Evolutionary conservation across 1,140 invertebrate genomes (phyloP).

Genomic region (Dinothrombium tinctorium): DNA sequence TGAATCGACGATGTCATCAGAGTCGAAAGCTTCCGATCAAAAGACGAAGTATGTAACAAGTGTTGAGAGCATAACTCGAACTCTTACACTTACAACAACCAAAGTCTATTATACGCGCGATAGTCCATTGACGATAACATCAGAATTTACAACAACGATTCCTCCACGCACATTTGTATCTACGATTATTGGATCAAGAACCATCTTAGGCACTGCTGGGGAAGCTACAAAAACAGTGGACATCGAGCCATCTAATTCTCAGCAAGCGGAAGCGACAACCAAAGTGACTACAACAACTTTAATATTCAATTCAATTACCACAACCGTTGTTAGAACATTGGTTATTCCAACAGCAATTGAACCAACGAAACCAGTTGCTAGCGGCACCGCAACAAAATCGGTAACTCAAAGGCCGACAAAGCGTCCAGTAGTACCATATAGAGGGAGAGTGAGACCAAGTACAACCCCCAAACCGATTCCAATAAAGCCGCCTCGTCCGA

Average conservation of each 20-base stretch:
- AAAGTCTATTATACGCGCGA: constrained; percentile 17
- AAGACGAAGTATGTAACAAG: constrained; percentile 15
- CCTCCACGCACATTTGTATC: constrained; percentile 16
- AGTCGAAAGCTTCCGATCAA: neutral
- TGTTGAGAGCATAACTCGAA: constrained; percentile 15
- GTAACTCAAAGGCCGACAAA: constrained; percentile 3
- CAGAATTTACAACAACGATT: constrained; percentile 16
- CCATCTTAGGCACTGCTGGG: constrained; percentile 8
- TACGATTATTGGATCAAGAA: constrained; percentile 16
- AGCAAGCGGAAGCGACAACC: constrained; percentile 3
- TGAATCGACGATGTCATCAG: neutral
- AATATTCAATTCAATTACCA: constrained; percentile 13
- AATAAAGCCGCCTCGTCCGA: constrained; percentile 7
- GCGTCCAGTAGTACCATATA: constrained; percentile 3
- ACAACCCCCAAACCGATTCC: neutral
- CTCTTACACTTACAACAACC: constrained; percentile 15
- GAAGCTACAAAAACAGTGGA: constrained; percentile 5
- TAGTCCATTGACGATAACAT: constrained; percentile 17
- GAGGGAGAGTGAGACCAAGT: constrained; percentile 8
- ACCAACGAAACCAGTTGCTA: neutral
- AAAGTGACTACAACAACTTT: constrained; percentile 14
- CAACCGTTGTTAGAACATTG: constrained; percentile 13
- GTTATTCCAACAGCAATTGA: constrained; percentile 10
- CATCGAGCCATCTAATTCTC: neutral
- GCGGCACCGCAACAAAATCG: too few relatives aligned